Base-by-base conservation (phyloP, 2,888 invertebrate genomes). In the Lasioglossum lativentre region DNA sequence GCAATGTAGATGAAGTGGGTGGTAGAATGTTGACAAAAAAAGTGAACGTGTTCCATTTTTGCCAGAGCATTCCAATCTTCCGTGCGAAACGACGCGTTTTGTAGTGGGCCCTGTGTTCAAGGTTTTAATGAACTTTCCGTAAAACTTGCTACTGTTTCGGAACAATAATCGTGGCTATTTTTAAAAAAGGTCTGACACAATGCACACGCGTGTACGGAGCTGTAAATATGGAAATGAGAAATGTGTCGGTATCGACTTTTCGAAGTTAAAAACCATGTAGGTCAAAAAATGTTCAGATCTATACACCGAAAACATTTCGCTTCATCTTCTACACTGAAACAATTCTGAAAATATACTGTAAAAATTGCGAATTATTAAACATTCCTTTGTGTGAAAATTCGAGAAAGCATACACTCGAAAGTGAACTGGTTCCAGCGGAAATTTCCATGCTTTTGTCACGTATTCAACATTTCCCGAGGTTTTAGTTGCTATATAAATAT, bases 111-210 rank as follows among this genome's bases (percentile, higher is more conserved):
- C 45, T n/a, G 42, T 38, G 66, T 56, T 72, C 71, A 42, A 16
- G n/a, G 34, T 63, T 84, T 82, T 71, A 78, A 82, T 82, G 27
- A 63, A 72, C 82, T 82, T 82, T 63, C 42, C 38, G 59, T 82
- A 78, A 66, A 84, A 82, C 66, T 82, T 71, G 78, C 42, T 45
- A n/a, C 38, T 73, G 6, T 34, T 10, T 38, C 23, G 27, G 23
- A 47, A 68, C 66, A 38, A 85, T 56, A 75, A 78, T 63, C n/a
- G 59, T 74, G 59, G 47, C 68, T 10, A 6, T n/a, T 34, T n/a
- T 34, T 6, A 1, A 66, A n/a, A 75, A 42, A 23, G 4, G 23
- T 16, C 5, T 12, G 30, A 42, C 12, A 30, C 6, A 16, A n/a
- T 40, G n/a, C 52, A 45, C 38, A 4, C 52, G 63, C 34, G 75